A percentile compares a stretch with the other conserved stretches of the same genome.
Evolutionary conservation across 2,797 vertebrate genomes (phyloP).

Genomic region (Todus mexicanus): DNA sequence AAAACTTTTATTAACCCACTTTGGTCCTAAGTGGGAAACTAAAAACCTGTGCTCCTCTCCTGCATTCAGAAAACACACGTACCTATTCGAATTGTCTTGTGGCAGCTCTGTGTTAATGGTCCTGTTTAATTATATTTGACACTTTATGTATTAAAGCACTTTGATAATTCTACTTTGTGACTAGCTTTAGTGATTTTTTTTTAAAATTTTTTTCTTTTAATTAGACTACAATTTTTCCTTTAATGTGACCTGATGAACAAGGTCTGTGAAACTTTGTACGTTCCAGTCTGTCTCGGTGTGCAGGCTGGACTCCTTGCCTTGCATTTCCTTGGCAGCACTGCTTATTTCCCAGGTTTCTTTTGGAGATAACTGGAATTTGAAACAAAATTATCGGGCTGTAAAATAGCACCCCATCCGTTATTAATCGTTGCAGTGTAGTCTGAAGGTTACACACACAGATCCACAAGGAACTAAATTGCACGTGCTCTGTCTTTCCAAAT

Average conservation of each 20-base stretch:
- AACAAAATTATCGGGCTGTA: not conserved
- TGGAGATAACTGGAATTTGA: slow-evolving; percentile 19
- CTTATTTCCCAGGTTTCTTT: not conserved
- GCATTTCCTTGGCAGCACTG: not conserved
- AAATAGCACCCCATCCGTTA: not conserved
- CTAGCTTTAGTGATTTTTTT: not conserved
- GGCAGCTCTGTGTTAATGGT: slow-evolving; percentile 27
- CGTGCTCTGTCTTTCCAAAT: not conserved
- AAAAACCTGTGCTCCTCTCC: not conserved
- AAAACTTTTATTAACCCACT: not conserved
- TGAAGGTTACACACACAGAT: not conserved
- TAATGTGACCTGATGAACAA: slow-evolving; percentile 19
- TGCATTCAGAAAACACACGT: not conserved
- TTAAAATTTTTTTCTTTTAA: not conserved
- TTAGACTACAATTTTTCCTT: not conserved
- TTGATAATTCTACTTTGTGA: slow-evolving; percentile 46
- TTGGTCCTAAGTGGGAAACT: not conserved
- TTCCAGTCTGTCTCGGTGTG: not conserved
- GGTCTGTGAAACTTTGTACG: not conserved
- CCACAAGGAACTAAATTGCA: not conserved
- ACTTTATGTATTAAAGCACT: slow-evolving; percentile 61
- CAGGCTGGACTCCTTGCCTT: not conserved
- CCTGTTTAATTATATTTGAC: slow-evolving; percentile 45
- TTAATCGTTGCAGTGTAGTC: not conserved
- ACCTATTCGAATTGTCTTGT: not conserved